Percentiles rank a stretch among this genome's conserved stretches.
Conservation (phyloP, 2,113 vertebrate genomes). For the Axis porcinus region DNA sequence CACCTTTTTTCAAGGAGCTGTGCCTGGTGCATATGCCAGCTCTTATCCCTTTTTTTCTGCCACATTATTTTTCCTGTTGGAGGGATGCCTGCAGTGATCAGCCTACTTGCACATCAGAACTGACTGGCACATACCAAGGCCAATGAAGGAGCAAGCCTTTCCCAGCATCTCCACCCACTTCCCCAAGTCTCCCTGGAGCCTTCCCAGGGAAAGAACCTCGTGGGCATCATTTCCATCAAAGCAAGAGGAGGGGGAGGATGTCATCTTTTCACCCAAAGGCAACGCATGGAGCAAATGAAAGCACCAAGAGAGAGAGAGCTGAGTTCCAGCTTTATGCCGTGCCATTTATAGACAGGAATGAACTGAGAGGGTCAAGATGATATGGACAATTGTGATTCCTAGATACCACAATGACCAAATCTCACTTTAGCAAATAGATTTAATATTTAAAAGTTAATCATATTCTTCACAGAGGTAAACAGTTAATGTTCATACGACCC, state of each 20-base stretch:
- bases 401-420: neutral
- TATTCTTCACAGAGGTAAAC: neutral
- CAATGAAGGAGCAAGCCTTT: neutral
- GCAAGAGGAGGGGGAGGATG: neutral
- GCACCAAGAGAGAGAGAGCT: neutral
- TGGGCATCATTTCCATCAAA: neutral
- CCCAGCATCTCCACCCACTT: neutral
- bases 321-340: neutral
- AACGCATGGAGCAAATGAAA: neutral
- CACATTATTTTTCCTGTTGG: neutral
- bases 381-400: neutral
- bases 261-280: neutral
- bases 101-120: neutral
- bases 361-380: neutral
- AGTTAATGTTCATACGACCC: neutral
- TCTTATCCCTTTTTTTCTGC: neutral
- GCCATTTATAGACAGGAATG: neutral
- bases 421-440: neutral
- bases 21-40: neutral
- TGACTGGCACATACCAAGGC: neutral
- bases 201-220: neutral
- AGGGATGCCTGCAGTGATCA: neutral
- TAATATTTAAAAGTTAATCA: neutral
- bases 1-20: neutral
- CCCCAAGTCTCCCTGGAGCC: neutral